Base-by-base conservation (phyloP, 2,888 invertebrate genomes). In the Xylophagus ater region DNA sequence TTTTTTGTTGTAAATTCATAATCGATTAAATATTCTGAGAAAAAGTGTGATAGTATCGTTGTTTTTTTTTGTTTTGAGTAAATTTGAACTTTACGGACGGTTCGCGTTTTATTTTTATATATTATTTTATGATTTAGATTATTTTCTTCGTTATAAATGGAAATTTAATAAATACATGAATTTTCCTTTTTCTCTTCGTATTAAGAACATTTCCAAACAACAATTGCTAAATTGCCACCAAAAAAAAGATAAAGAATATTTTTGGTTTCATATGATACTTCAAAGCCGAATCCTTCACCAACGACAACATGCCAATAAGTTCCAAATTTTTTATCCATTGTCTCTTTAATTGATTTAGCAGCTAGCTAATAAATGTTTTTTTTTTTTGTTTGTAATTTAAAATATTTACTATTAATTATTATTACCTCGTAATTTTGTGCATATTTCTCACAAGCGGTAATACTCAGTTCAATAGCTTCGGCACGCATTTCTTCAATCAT, bases 291-390 rank as follows among this genome's bases (percentile, higher is more conserved):
- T 42, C 87, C 89, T 71, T 96, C 94, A 5, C 96, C 96, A 4
- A 96, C 84, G 1, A 94, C 83, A n/a, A 84, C 88, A 65, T 92
- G 89, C 78, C 93, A 94, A 42, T 89, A 82, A 1, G 88, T 81
- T 3, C 94, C 94, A 63, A 89, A 93, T 61, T 89, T 90, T 66
- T 90, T 92, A 66, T 96, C 96, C 82, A 96, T 80, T 31, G 78
- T 75, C 54, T 96, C 93, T 66, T 96, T 96, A 39, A 96, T 88
- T 74, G 86, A 80, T 51, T 76, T 79, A n/a, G 96, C 90, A 1
- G 93, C 93, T 49, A 76, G 72, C 77, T 92, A 36, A 20, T 46
- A 43, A 19, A 40, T n/a, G n/a, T n/a, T n/a, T n/a, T n/a, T n/a
- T n/a, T n/a, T n/a, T n/a, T n/a, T n/a, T n/a, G n/a, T n/a, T n/a